Conservation (phyloP, 2,113 vertebrate species). For the Neopipo cinnamomea region DNA sequence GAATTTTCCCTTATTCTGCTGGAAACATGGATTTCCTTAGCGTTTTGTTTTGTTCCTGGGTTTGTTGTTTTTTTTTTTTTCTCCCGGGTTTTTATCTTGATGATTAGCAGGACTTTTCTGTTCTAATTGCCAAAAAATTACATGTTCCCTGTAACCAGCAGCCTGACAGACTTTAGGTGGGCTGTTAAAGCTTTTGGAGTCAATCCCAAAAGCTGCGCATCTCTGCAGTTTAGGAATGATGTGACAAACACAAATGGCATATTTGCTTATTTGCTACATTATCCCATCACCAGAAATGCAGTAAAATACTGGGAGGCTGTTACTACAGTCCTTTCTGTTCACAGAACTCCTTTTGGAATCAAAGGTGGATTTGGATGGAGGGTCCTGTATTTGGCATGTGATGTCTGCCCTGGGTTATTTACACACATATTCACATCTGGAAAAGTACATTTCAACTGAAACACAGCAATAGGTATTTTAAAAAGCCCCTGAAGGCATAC, state of each 20-base stretch:
- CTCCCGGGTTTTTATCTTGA: neutral
- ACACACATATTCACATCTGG: neutral
- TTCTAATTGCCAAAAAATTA: conserved; percentile 40
- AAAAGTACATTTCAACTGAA: neutral
- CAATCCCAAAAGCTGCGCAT: neutral
- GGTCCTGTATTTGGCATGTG: neutral
- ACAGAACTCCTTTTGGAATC: neutral
- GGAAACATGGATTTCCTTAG: neutral
- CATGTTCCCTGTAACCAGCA: neutral
- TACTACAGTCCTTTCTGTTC: neutral
- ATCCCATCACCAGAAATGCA: neutral
- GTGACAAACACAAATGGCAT: neutral
- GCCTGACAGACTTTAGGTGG: conserved; percentile 59
- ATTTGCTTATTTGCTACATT: neutral
- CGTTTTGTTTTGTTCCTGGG: neutral
- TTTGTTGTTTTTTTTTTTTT: neutral
- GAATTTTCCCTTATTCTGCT: neutral
- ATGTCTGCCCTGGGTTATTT: neutral
- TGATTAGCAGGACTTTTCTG: conserved; percentile 1
- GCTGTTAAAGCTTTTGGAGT: conserved; percentile 32
- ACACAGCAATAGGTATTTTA: neutral
- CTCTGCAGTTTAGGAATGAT: neutral
- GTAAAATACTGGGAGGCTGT: neutral
- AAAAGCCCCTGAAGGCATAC: neutral
- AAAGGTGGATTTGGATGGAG: neutral